These are phyloP conservation scores for Galerucella pusilla DNA, from an alignment of 2,888 invertebrate genomes.

Conservation along the genomic window DNA sequence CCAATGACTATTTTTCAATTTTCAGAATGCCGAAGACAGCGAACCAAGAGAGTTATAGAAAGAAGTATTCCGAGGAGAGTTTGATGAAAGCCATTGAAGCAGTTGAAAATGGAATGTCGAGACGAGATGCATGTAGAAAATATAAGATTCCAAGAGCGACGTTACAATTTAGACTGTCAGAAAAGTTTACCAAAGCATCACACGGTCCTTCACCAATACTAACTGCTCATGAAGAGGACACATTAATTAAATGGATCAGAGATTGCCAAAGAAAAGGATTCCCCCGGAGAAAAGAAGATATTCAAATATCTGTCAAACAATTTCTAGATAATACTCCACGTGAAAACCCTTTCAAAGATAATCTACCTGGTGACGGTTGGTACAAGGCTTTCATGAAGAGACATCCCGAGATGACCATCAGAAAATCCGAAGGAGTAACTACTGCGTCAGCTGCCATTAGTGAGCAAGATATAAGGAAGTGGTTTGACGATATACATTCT, in stretches of 20 bases:
- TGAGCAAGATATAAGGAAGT: slow-evolving; percentile 49
- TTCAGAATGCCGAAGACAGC: too few relatives aligned
- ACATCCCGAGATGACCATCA: too few relatives aligned
- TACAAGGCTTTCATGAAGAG: slow-evolving; percentile 14
- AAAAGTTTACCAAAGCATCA: slow-evolving; percentile 32
- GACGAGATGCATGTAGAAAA: slow-evolving; percentile 16
- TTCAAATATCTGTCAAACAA: slow-evolving; percentile 34
- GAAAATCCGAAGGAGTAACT: slow-evolving; percentile 41
- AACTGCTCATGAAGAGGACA: slow-evolving; percentile 7
- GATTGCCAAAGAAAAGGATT: slow-evolving; percentile 33
- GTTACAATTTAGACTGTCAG: slow-evolving; percentile 35
- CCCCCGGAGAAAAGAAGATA: slow-evolving; percentile 35
- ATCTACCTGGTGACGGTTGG: slow-evolving; percentile 29
- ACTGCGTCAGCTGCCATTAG: slow-evolving; percentile 49
- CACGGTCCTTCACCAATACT: slow-evolving; percentile 13
- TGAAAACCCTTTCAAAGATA: slow-evolving; percentile 39
- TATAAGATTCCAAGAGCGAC: too few relatives aligned
- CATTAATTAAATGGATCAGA: slow-evolving; percentile 3
- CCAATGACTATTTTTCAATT: too few relatives aligned
- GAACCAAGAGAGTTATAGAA: too few relatives aligned
- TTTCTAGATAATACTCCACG: slow-evolving; percentile 36
- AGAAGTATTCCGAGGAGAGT: too few relatives aligned
- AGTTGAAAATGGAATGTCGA: background rate
- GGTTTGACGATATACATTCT: slow-evolving; percentile 24
- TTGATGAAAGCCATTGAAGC: too few relatives aligned